Percentiles rank a stretch among this genome's conserved stretches.
These are phyloP conservation scores for Sinocyclocheilus rhinocerous DNA, from an alignment of 2,113 vertebrate species.

Conservation along the genomic window DNA sequence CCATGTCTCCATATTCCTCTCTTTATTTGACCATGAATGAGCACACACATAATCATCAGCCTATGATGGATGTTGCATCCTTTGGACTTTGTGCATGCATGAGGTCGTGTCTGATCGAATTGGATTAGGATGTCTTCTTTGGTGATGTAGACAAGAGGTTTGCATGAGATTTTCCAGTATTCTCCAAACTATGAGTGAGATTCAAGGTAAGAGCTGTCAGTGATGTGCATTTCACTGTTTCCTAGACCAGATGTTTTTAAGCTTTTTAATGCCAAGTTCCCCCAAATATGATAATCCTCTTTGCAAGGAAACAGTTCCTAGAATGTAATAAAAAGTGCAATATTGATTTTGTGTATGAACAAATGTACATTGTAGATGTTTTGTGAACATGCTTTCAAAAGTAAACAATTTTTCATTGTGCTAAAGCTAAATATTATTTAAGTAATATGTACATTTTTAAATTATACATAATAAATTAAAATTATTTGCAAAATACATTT, in stretches of 20 bases:
- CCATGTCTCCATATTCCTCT: neutral
- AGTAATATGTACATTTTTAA: too few relatives aligned
- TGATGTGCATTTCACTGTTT: neutral
- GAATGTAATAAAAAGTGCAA: neutral
- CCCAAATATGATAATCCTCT: neutral
- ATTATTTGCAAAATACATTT: too few relatives aligned
- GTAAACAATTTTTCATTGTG: neutral
- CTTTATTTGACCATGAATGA: constrained; percentile 21
- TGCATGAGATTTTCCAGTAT: neutral
- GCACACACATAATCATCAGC: neutral
- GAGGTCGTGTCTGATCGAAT: neutral
- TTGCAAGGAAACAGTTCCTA: neutral
- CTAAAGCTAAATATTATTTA: neutral
- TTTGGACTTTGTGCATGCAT: neutral
- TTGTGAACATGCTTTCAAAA: neutral
- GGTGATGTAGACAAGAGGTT: constrained; percentile 20
- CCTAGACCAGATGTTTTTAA: neutral
- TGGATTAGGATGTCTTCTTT: neutral
- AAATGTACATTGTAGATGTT: neutral
- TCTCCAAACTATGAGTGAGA: constrained; percentile 16
- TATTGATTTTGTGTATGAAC: neutral
- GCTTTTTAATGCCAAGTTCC: neutral
- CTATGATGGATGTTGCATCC: constrained; percentile 8
- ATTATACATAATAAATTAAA: too few relatives aligned
- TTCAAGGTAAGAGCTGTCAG: constrained; percentile 22